phyloP scores from a whole-genome alignment of 2,888 invertebrate genomes.

The Exocentrus adspersus region DNA sequence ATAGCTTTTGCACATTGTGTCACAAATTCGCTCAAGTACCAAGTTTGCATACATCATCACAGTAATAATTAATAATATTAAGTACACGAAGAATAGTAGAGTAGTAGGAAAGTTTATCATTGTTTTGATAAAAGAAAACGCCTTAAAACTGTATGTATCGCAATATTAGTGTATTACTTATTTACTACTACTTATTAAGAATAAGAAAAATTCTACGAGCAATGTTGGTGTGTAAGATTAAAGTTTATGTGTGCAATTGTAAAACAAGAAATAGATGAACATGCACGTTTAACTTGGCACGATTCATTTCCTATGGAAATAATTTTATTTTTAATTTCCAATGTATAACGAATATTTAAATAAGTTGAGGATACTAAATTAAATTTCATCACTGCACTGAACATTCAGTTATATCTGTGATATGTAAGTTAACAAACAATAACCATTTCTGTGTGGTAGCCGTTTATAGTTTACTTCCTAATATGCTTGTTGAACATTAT shows the following conservation, averaged over 20 bases:
- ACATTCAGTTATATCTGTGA: too few species aligned
- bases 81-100: conserved; percentile 21
- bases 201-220: conserved; percentile 26
- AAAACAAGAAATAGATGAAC: conserved; percentile 1
- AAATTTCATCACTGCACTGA: too few species aligned
- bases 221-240: conserved; percentile 29
- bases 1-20: not conserved
- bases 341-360: not conserved
- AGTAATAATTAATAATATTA: not conserved
- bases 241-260: conserved; percentile 20
- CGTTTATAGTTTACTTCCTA: too few species aligned
- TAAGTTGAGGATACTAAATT: not conserved
- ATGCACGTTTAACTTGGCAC: conserved; percentile 26
- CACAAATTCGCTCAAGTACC: conserved; percentile 6
- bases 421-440: too few species aligned
- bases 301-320: conserved; percentile 26
- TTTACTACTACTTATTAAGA: conserved; percentile 15
- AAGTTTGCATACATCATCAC: not conserved
- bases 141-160: conserved; percentile 29
- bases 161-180: conserved; percentile 13
- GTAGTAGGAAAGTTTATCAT: conserved; percentile 1
- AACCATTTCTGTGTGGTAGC: too few species aligned
- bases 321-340: not conserved
- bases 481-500: not conserved
- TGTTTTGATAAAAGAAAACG: conserved; percentile 17